A percentile compares a stretch with the other conserved stretches of the same genome.
Evolutionary conservation across 2,113 vertebrate genomes (phyloP).

Genomic region (Argyrosomus japonicus): DNA sequence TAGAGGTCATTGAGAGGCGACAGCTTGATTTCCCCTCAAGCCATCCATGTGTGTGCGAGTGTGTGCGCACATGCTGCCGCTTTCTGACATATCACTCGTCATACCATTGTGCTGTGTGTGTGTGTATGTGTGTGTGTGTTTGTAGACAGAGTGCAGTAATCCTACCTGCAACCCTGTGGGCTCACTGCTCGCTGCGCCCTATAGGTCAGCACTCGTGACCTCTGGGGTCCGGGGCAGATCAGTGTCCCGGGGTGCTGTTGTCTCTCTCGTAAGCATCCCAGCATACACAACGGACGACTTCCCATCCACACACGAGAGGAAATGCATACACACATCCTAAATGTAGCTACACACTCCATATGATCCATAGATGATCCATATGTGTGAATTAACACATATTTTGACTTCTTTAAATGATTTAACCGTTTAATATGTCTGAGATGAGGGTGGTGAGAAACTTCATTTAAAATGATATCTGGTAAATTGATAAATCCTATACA

Average conservation of each 20-base stretch:
- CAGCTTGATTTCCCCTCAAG: constrained; percentile 78
- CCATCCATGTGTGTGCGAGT: constrained; percentile 53
- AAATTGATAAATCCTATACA: not conserved
- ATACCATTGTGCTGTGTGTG: constrained; percentile 43
- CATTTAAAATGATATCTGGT: not conserved
- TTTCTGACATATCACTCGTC: constrained; percentile 66
- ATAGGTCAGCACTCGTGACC: constrained; percentile 85
- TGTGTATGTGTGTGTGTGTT: constrained; percentile 38
- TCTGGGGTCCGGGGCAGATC: constrained; percentile 86
- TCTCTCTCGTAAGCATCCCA: constrained; percentile 28
- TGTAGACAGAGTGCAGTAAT: constrained; percentile 50
- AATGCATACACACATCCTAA: not conserved
- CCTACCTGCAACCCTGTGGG: constrained; percentile 76
- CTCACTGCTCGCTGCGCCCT: constrained; percentile 81
- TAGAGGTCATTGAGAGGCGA: constrained; percentile 74
- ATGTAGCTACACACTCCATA: not conserved
- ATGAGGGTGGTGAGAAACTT: not conserved
- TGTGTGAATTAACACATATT: not conserved
- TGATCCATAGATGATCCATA: too few species aligned
- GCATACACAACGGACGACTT: not conserved
- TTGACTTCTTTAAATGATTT: not conserved
- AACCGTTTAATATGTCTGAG: not conserved
- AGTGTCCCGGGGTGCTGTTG: constrained; percentile 81
- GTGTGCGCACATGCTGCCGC: constrained; percentile 41
- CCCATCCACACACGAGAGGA: not conserved